These are phyloP conservation scores for Ancistrus triradiatus DNA, from an alignment of 2,113 vertebrate genomes.

Conservation along the genomic window DNA sequence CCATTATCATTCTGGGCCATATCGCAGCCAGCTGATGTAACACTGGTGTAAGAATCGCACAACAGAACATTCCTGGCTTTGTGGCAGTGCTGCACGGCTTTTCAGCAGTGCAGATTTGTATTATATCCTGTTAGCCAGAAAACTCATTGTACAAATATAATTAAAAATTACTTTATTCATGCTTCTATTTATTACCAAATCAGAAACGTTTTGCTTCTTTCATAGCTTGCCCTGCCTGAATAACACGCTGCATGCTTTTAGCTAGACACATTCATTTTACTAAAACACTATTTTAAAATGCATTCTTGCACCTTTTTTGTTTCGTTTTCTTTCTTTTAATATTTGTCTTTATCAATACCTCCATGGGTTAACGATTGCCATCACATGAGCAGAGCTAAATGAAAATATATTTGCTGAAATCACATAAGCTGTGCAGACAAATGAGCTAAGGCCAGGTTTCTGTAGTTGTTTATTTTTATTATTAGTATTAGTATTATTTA, in stretches of 20 bases:
- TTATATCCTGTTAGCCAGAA: slow-evolving; percentile 28
- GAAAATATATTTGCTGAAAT: too few relatives aligned
- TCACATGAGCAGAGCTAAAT: slow-evolving; percentile 1
- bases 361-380: slow-evolving; percentile 3
- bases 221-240: slow-evolving; percentile 46
- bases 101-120: slow-evolving; percentile 32
- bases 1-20: slow-evolving; percentile 9
- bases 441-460: too few relatives aligned
- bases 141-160: slow-evolving; percentile 35
- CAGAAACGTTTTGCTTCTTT: slow-evolving; percentile 15
- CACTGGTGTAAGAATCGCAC: slow-evolving; percentile 21
- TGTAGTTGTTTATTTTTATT: too few relatives aligned
- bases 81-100: background rate
- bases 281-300: slow-evolving; percentile 33
- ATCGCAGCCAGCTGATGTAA: slow-evolving; percentile 23
- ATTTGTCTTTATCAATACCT: slow-evolving; percentile 38
- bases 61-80: slow-evolving; percentile 24
- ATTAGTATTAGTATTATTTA: too few relatives aligned
- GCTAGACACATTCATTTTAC: slow-evolving; percentile 43
- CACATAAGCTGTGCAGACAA: background rate
- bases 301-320: slow-evolving; percentile 24
- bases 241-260: slow-evolving; percentile 44
- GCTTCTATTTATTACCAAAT: slow-evolving; percentile 46
- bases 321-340: slow-evolving; percentile 11
- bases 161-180: slow-evolving; percentile 32